Base-by-base conservation (phyloP, 2,888 invertebrate genomes). In the Camptogramma bilineatum region DNA sequence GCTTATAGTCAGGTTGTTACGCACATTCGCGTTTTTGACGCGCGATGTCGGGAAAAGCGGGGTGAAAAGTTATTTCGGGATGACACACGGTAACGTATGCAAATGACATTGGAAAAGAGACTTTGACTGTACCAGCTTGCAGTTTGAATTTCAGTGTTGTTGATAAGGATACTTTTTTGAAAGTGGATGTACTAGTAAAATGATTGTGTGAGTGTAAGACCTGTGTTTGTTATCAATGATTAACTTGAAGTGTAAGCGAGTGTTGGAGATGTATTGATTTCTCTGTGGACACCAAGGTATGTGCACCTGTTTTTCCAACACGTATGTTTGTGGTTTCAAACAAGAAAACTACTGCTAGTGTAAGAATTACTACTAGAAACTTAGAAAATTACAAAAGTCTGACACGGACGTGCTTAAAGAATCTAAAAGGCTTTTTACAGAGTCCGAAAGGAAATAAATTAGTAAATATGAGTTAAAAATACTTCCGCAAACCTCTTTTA, bases 1-100 rank as follows among this genome's bases (percentile, higher is more conserved):
- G 88, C 91, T 82, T 80, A 81, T 84, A 79, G 88, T 84, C 88
- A 89, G 90, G 91, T 90, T 89, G 91, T 88, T 79, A 86, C 83
- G 79, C 87, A 88, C 86, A 83, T 74, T 82, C 81, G 82, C 77
- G 74, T 72, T 71, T 72, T 79, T 78, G 66, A 62, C 50, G 76
- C 84, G 85, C 86, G 86, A 84, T 85, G 84, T 82, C 75, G 74
- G 81, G 77, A 84, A 81, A 82, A 67, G 61, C 67, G 68, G 62
- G 66, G 53, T 68, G 71, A 68, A 61, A 66, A 57, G 81, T 82
- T 80, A 76, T 76, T 61, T 68, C 68, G 71, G 73, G 66, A 70
- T 70, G 70, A 66, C 51, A 62, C 62, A 34, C 68, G 64, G 69
- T 72, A 69, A 74, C 48, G 73, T 72, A 75, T 74, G 60, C 57